phyloP scores from a whole-genome alignment of 1,140 invertebrate genomes.

The Chionoecetes opilio region DNA sequence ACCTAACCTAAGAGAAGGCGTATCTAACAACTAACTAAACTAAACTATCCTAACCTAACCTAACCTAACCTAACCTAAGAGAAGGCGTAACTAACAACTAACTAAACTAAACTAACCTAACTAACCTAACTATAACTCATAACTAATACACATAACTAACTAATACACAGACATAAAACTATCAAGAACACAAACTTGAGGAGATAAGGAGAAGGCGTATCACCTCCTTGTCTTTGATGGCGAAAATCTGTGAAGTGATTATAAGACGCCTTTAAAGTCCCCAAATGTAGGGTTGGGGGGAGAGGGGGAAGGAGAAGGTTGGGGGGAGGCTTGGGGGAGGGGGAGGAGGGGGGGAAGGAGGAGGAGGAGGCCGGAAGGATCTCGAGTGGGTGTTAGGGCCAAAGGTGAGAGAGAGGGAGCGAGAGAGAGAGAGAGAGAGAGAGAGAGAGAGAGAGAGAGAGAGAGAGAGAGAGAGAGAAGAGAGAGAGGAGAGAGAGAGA shows the following conservation, averaged over 20 bases:
- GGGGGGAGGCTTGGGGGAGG: not conserved
- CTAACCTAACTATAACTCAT: no score
- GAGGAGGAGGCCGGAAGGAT: not conserved
- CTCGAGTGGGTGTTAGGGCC: not conserved
- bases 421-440: not conserved
- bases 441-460: not conserved
- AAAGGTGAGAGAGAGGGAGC: not conserved
- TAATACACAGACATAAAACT: no score
- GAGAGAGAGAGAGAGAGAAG: not conserved
- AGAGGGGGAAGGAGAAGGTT: not conserved
- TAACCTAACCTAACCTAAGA: no score
- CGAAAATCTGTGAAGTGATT: slow-evolving; percentile 17
- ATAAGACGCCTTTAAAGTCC: not conserved
- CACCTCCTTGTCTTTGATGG: not conserved
- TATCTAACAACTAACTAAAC: no score
- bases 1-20: no score
- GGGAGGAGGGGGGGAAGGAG: not conserved
- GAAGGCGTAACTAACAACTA: no score
- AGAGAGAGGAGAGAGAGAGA: not conserved
- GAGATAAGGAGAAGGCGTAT: not conserved
- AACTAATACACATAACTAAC: no score
- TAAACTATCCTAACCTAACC: no score
- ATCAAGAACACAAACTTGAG: no score
- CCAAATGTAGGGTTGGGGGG: not conserved
- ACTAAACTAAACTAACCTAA: no score